Conservation (phyloP, 2,888 invertebrate genomes). For the Seira musarum region DNA sequence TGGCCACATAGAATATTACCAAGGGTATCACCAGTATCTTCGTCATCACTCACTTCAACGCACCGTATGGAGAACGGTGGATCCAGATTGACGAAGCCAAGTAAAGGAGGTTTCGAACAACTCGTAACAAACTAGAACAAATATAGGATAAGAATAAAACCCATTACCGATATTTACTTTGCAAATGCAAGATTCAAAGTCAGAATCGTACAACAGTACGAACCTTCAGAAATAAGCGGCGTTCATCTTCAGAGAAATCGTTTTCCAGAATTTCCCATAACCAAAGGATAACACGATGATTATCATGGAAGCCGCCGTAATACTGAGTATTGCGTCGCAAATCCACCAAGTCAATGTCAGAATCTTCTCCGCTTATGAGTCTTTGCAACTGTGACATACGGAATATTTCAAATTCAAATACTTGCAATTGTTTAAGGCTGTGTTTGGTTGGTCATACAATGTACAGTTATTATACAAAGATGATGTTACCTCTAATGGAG, state of each 20-base stretch:
- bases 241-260: slow-evolving; percentile 94
- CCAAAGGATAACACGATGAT: slow-evolving; percentile 98
- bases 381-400: slow-evolving; percentile 84
- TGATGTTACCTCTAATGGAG: slow-evolving; percentile 90
- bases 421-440: slow-evolving; percentile 13
- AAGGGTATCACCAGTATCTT: slow-evolving; percentile 90
- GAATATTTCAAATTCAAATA: slow-evolving; percentile 16
- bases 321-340: slow-evolving; percentile 95
- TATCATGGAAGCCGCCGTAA: slow-evolving; percentile 99
- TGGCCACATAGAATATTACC: slow-evolving; percentile 74
- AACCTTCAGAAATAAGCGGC: slow-evolving; percentile 94
- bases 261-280: slow-evolving; percentile 96
- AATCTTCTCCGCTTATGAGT: slow-evolving; percentile 96
- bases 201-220: too few relatives aligned
- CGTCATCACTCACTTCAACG: slow-evolving; percentile 99
- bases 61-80: slow-evolving; percentile 99
- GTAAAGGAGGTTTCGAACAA: slow-evolving; percentile 96
- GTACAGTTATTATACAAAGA: background rate
- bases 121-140: slow-evolving; percentile 90
- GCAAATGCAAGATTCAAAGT: too few relatives aligned
- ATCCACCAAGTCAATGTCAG: slow-evolving; percentile 91
- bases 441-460: background rate
- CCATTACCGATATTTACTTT: background rate
- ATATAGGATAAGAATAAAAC: slow-evolving; percentile 1
- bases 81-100: slow-evolving; percentile 96